These are phyloP conservation scores for Dasyprocta punctata DNA, from an alignment of 2,113 vertebrate species.

Conservation along the genomic window DNA sequence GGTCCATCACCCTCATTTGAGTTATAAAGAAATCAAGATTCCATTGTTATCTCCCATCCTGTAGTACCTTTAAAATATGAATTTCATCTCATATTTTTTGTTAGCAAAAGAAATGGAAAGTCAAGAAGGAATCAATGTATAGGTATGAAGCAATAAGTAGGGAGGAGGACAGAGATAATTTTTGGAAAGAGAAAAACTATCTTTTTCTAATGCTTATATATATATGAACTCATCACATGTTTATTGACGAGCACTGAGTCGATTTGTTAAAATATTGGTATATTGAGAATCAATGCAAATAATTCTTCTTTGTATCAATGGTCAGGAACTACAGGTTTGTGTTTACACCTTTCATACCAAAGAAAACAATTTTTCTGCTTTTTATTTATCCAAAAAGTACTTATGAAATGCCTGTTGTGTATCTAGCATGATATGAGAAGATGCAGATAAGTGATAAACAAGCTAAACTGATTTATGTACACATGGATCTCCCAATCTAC, in stretches of 20 bases:
- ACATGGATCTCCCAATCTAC: rapidly evolving
- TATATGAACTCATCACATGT: neutral
- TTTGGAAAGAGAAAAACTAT: neutral
- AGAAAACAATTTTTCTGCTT: neutral
- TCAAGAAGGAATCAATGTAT: neutral
- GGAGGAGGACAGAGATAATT: neutral
- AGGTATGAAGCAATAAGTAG: neutral
- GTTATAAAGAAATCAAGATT: neutral
- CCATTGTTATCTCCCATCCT: neutral
- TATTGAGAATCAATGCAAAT: neutral
- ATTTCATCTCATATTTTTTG: neutral
- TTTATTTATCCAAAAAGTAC: neutral
- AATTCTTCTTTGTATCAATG: neutral
- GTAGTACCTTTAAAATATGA: neutral
- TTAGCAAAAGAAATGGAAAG: neutral
- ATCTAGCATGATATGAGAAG: neutral
- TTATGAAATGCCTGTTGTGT: neutral
- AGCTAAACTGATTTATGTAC: neutral
- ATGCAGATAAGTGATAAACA: neutral
- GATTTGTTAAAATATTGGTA: neutral
- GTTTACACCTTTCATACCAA: neutral
- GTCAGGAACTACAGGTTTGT: neutral
- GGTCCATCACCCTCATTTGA: neutral
- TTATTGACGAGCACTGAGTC: neutral
- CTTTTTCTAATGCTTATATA: neutral